These are phyloP conservation scores for Scortum barcoo DNA, from an alignment of 2,113 vertebrate genomes.

Conservation along the genomic window DNA sequence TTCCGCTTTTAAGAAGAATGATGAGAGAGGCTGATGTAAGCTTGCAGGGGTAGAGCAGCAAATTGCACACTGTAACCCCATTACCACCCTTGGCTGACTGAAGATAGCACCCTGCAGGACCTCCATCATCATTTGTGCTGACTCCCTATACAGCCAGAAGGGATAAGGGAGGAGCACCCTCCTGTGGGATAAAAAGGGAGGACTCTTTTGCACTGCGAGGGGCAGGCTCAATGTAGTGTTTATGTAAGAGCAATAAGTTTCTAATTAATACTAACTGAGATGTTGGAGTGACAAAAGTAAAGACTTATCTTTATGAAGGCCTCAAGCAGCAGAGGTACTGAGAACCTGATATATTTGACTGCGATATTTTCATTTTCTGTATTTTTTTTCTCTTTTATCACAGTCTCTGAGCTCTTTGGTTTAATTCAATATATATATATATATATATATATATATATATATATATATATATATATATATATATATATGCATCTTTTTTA, in stretches of 20 bases:
- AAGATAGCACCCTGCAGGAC: constrained; percentile 54
- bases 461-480: no score
- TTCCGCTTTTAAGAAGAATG: constrained; percentile 53
- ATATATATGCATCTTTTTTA: no score
- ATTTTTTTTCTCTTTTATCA: no score
- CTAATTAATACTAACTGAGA: constrained; percentile 4
- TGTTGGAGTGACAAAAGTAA: not conserved
- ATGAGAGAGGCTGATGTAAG: constrained; percentile 62
- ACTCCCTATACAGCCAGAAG: constrained; percentile 28
- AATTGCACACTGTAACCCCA: constrained; percentile 66
- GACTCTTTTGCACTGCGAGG: not conserved
- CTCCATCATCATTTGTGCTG: constrained; percentile 49
- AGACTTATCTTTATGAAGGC: not conserved
- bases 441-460: no score
- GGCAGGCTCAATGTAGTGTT: not conserved
- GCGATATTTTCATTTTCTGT: not conserved
- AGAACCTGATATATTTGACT: not conserved
- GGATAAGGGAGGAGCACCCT: constrained; percentile 39
- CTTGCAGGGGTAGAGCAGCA: constrained; percentile 52
- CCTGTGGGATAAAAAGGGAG: constrained; percentile 52
- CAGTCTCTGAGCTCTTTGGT: no score
- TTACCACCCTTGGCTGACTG: constrained; percentile 52
- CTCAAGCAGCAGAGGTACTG: not conserved
- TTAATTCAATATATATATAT: no score
- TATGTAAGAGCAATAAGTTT: constrained; percentile 4